Base-by-base conservation (phyloP, 1,140 invertebrate genomes). In the Euwallacea fornicatus region DNA sequence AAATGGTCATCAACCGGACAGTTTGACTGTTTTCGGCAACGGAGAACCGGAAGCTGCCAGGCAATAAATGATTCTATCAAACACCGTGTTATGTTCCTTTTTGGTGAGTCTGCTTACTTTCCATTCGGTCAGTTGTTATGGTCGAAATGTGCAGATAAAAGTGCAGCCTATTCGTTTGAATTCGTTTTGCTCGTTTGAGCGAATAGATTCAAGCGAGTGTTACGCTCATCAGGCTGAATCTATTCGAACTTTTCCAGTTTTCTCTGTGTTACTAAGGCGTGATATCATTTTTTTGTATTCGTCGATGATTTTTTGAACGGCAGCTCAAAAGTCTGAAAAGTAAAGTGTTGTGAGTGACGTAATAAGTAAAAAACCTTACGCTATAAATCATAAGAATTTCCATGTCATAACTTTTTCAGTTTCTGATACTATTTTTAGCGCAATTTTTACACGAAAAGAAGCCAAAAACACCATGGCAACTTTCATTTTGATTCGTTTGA, bases 1-100 rank as follows among this genome's bases (percentile, higher is more conserved):
- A 67, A 80, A 78, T 61, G 75, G 75, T n/a, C 76, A 79, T 68
- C 42, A 54, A 7, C 70, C 69, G 63, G 63, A 69, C 13, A 58
- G 69, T 55, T 13, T 65, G 41, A 69, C 76, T 10, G 67, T 73
- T 7, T 80, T 75, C 54, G 56, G 65, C 3, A 76, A 76, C 47
- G 78, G 73, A 71, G 76, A 74, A 6, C 65, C 69, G 59, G 74
- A 77, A 70, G 46, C 60, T 13, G 9, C 47, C 43, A 21, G 46
- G 56, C 60, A 54, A 46, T 60, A 71, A 60, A 21, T 6, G 13
- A 11, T 10, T 47, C 10, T 55, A 6, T 54, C 63, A 50, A 33
- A 55, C 10, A 43, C 13, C 13, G 42, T 55, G 55, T 56, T 42
- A 75, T 58, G 67, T 70, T 74, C 69, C 55, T 72, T 66, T 66